Percentiles rank a stretch among this genome's conserved stretches.
These are phyloP conservation scores for Hirtodrosophila alboralis DNA, from an alignment of 2,888 invertebrate species.

Conservation along the genomic window DNA sequence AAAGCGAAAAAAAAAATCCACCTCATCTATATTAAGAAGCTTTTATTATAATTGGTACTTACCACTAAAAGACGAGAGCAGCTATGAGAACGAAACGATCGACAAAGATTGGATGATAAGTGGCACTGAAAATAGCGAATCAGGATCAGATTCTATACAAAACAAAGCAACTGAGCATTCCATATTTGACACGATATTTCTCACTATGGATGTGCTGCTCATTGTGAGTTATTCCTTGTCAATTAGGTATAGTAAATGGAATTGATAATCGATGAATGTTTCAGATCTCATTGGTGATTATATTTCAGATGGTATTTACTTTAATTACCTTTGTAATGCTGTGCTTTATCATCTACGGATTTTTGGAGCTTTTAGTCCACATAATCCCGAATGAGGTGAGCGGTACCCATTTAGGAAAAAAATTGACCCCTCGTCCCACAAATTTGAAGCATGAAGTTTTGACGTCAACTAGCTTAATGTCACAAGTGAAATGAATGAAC, in stretches of 20 bases:
- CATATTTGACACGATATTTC: constrained; percentile 13
- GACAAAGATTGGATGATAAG: constrained; percentile 3
- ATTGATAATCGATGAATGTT: constrained; percentile 40
- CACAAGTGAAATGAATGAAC: constrained; percentile 30
- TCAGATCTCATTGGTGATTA: constrained; percentile 68
- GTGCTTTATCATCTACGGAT: constrained; percentile 63
- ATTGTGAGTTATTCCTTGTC: constrained; percentile 56
- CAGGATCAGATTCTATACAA: constrained; percentile 11
- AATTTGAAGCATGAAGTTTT: constrained; percentile 10
- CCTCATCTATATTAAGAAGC: constrained; percentile 23
- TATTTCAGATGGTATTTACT: constrained; percentile 74
- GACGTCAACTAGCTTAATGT: constrained; percentile 65
- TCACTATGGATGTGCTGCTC: constrained; percentile 20
- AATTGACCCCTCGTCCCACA: constrained; percentile 35
- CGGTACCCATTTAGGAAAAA: constrained; percentile 6
- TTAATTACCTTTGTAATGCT: constrained; percentile 62
- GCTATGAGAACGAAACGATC: constrained; percentile 9
- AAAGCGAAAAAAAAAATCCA: constrained; percentile 24
- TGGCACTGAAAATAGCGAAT: not conserved
- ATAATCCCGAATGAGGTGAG: constrained; percentile 15
- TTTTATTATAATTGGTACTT: constrained; percentile 61
- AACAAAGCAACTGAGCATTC: constrained; percentile 7
- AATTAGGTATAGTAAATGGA: constrained; percentile 25
- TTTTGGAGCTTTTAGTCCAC: constrained; percentile 48
- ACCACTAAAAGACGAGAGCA: no score